A percentile compares a stretch with the other conserved stretches of the same genome.
Evolutionary conservation across 2,797 vertebrate genomes (phyloP).

Genomic region (Fratercula arctica): DNA sequence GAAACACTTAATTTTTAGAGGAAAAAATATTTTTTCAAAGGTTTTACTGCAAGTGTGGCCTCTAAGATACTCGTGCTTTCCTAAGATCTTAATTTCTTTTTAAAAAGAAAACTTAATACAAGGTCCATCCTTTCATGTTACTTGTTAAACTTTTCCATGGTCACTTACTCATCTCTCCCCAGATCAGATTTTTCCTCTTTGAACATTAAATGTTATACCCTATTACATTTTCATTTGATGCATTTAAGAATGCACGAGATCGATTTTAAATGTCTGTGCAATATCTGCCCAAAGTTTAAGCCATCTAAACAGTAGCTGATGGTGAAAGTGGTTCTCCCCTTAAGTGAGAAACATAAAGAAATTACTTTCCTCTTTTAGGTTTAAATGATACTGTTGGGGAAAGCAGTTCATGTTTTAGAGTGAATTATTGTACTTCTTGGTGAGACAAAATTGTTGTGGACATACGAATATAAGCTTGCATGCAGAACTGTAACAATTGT

Average conservation of each 20-base stretch:
- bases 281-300: background rate
- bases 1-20: background rate
- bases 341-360: background rate
- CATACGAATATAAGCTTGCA: background rate
- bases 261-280: background rate
- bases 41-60: background rate
- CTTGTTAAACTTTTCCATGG: background rate
- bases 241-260: background rate
- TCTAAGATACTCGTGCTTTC: accelerated
- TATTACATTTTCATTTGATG: background rate
- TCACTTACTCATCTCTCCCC: background rate
- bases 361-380: background rate
- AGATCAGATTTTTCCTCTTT: background rate
- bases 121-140: background rate
- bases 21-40: background rate
- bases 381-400: background rate
- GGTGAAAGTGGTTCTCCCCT: background rate
- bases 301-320: background rate
- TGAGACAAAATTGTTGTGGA: background rate
- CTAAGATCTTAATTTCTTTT: background rate
- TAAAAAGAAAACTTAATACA: background rate
- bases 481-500: background rate
- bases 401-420: background rate
- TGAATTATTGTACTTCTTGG: background rate
- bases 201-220: background rate